Base-by-base conservation (phyloP, 2,113 vertebrate species). In the Salvator merianae region DNA sequence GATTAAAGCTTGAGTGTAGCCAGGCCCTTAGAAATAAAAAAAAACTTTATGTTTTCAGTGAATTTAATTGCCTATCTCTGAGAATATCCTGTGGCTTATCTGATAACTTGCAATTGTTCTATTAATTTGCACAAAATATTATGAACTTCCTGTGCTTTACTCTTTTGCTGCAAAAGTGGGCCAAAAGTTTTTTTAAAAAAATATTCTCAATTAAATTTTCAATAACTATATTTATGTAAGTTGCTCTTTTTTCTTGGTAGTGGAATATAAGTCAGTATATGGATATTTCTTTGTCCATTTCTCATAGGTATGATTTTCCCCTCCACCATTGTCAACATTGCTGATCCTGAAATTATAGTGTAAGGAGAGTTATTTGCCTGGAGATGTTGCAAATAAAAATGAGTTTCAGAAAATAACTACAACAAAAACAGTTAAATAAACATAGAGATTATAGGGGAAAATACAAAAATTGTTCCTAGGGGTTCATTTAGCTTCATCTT, bases 341-440 rank as follows among this genome's bases (percentile, higher is more conserved):
- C 86, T 92, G 94, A 95, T 95, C 95, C 92, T 91, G 93, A 96
- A 96, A 95, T 96, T 93, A 94, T 24, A 94, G 94, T 88, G 94
- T 91, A 89, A 78, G 76, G 87, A 86, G 88, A 92, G 88, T 75
- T 89, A 90, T 92, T 91, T 87, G 84, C 82, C 79, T 81, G 38
- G 66, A 89, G 91, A 81, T 34, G 62, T 38, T 74, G 24, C 0
- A 81, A 86, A 88, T 72, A 84, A 92, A 93, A 92, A 76, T 87
- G 79, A 93, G 69, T 68, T 87, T 92, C 30, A 34, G 88, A 85
- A 93, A 95, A 93, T 81, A 72, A 82, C 90, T 10, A n/a, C 77
- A 3, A 82, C 5, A 1, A 90, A 87, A 92, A 88, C 75, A 82
- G 92, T 94, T 77, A 93, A 93, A 94, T 91, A 92, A 90, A 87